A percentile compares a stretch with the other conserved stretches of the same genome.
phyloP scores from a whole-genome alignment of 2,888 invertebrate species.

The Lacanobia wlatinum region DNA sequence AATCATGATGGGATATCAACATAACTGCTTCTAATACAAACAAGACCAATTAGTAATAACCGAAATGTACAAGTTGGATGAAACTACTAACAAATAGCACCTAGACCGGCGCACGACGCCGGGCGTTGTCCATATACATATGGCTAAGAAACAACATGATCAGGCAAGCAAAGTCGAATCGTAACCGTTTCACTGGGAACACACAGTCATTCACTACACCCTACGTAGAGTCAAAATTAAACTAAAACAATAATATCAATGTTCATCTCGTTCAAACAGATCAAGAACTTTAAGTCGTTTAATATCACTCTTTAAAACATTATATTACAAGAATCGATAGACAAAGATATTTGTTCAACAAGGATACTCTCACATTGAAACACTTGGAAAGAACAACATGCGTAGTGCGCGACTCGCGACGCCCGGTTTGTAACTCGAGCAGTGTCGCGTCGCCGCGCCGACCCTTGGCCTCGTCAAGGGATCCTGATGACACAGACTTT shows the following conservation, averaged over 20 bases:
- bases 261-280: conserved; percentile 72
- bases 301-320: conserved; percentile 84
- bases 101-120: conserved; percentile 77
- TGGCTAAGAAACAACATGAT: conserved; percentile 79
- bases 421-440: conserved; percentile 75
- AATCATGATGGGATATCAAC: conserved; percentile 53
- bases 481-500: conserved; percentile 81
- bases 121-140: conserved; percentile 69
- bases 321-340: conserved; percentile 83
- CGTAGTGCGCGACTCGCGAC: conserved; percentile 65
- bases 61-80: conserved; percentile 63
- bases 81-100: conserved; percentile 84
- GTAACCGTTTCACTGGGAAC: conserved; percentile 71
- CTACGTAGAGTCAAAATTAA: conserved; percentile 73
- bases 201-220: conserved; percentile 71
- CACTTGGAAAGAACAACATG: conserved; percentile 77
- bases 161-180: conserved; percentile 82
- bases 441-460: conserved; percentile 48
- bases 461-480: conserved; percentile 71
- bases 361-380: conserved; percentile 82
- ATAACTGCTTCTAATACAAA: conserved; percentile 52
- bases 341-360: conserved; percentile 82
- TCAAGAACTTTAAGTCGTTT: conserved; percentile 74
- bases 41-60: conserved; percentile 53
- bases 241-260: conserved; percentile 73